Percentiles rank a stretch among this genome's conserved stretches.
phyloP scores from a whole-genome alignment of 2,888 invertebrate species.

The Cryptophagus acutangulus region DNA sequence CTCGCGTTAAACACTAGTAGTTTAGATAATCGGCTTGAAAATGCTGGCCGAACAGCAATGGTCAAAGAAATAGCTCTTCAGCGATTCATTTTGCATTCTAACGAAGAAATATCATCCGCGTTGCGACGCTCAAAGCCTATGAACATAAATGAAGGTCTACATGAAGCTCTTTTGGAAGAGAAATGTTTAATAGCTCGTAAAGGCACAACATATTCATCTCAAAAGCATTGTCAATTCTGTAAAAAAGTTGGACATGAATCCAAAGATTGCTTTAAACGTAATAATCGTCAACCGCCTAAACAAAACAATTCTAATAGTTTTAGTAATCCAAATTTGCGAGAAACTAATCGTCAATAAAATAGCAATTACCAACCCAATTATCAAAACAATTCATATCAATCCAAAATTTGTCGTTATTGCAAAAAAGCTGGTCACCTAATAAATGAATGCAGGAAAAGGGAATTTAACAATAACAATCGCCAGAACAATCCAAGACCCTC shows the following conservation, averaged over 20 bases:
- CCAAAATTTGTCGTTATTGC: conserved; percentile 15
- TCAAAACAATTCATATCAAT: conserved; percentile 3
- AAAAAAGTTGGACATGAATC: not conserved
- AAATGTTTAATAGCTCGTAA: conserved; percentile 7
- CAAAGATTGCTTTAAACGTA: conserved; percentile 4
- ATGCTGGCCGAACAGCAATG: not conserved
- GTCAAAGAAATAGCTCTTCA: conserved; percentile 4
- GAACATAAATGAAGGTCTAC: conserved; percentile 6
- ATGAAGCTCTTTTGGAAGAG: conserved; percentile 10
- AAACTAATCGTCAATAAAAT: conserved; percentile 1
- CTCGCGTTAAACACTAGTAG: not conserved
- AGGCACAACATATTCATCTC: not conserved
- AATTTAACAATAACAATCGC: too few species aligned
- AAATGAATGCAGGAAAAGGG: conserved; percentile 13
- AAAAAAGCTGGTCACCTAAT: conserved; percentile 15
- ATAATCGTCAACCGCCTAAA: not conserved
- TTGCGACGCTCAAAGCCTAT: conserved; percentile 9
- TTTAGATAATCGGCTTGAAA: not conserved
- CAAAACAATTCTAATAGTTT: not conserved
- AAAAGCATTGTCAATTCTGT: not conserved
- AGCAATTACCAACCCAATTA: not conserved
- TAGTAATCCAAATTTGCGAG: conserved; percentile 1
- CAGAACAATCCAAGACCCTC: too few species aligned
- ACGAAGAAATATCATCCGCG: conserved; percentile 3
- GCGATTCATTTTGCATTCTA: conserved; percentile 4